Evolutionary conservation across 2,113 vertebrate species (phyloP), one percentile per base, ranked within the genome.

Genomic region (Spea bombifrons): DNA sequence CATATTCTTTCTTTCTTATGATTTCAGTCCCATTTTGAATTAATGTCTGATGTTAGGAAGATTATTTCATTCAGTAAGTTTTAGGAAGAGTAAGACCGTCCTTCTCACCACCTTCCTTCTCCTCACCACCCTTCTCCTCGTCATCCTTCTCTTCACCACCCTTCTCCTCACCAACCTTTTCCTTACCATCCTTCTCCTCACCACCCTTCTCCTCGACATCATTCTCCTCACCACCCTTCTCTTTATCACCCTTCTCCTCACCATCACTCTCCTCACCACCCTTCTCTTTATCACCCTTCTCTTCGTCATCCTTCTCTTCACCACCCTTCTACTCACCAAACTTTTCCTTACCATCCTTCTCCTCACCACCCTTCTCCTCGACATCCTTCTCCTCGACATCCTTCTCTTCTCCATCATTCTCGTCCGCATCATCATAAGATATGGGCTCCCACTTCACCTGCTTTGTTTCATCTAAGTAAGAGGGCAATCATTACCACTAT

Each of bases 201-300:
- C 79, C 73, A 8, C 57, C 57, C 7, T n/a, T 15, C 8, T n/a
- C 8, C 57, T 61, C 5, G 4, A 8, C 57, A 7, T n/a, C 57
- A 5, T 75, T 66, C 75, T 67, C 10, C 16, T 10, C 4, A 61
- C 15, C 44, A 17, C n/a, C 59, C n/a, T 52, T 7, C 48, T 71
- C 43, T 4, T 49, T 43, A 46, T 44, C 71, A 48, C 4, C n/a
- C 71, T 75, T 73, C 76, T 81, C 82, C 78, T 13, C 71, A 71
- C 79, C 57, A 75, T 0, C 0, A 49, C 13, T 44, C 0, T 63
- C 53, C 78, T 73, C 5, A 81, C 73, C 15, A 0, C 70, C 49
- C 5, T 52, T 52, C 5, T 52, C 5, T 77, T 44, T 65, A 44
- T 8, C 57, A 12, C 5, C 59, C 59, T 61, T n/a, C 9, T 13